Percentiles rank a stretch among this genome's conserved stretches.
Conservation (phyloP, 1,140 invertebrate genomes). For the Holotrichia oblita region DNA sequence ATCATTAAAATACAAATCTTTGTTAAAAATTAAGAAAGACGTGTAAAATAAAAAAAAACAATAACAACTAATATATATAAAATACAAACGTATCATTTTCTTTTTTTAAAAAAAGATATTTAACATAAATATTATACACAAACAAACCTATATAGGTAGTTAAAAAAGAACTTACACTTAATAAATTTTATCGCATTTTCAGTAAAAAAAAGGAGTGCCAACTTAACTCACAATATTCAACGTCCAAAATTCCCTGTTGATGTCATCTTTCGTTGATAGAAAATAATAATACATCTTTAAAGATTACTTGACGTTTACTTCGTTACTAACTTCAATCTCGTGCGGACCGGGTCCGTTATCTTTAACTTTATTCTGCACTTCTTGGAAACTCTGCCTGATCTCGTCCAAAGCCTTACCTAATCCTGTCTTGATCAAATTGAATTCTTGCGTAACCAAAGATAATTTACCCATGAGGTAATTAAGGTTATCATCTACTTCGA, state of each 20-base stretch:
- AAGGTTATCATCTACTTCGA: slow-evolving; percentile 83
- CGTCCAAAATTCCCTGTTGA: not conserved
- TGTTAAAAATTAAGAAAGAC: not conserved
- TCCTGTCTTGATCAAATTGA: slow-evolving; percentile 82
- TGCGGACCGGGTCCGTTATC: slow-evolving; percentile 58
- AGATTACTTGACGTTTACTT: slow-evolving; percentile 11
- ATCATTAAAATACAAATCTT: slow-evolving; percentile 28
- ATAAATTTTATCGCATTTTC: not conserved
- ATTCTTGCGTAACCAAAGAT: slow-evolving; percentile 85
- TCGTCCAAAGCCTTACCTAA: slow-evolving; percentile 76
- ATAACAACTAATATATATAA: slow-evolving; percentile 21
- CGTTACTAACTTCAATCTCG: slow-evolving; percentile 48
- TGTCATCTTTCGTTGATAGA: not conserved
- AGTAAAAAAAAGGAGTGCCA: not conserved
- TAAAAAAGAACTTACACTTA: not conserved
- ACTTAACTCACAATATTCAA: not conserved
- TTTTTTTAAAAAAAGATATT: not conserved
- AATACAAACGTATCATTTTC: not conserved
- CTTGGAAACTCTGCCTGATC: slow-evolving; percentile 73
- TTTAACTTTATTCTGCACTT: slow-evolving; percentile 70
- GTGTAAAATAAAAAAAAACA: not conserved
- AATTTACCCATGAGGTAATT: slow-evolving; percentile 85
- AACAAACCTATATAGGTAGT: not conserved
- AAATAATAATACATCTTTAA: not conserved
- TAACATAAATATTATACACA: slow-evolving; percentile 8